Conservation (phyloP, 2,888 invertebrate genomes). For the Pollenia labialis region DNA sequence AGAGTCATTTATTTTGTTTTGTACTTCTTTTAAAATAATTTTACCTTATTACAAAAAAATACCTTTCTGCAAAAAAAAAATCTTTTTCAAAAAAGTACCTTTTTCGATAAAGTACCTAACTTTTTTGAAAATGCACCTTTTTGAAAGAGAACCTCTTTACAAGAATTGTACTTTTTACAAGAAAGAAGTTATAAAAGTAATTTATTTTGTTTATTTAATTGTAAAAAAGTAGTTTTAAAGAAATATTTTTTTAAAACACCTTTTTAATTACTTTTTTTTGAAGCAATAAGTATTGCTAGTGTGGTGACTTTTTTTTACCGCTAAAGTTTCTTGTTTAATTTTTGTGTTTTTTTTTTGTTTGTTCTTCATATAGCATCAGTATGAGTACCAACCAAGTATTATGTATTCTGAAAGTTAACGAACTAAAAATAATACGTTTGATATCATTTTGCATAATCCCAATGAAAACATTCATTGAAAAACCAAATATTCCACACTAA, state of each 20-base stretch:
- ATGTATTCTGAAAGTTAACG: constrained; percentile 82
- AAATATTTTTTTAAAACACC: too few species aligned
- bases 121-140: too few species aligned
- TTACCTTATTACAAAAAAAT: neutral
- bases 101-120: neutral
- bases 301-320: neutral
- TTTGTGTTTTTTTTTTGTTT: constrained; percentile 7
- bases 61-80: neutral
- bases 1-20: too few species aligned
- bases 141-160: too few species aligned
- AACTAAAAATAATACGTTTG: constrained; percentile 84
- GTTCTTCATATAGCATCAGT: constrained; percentile 3
- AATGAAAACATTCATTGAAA: constrained; percentile 66
- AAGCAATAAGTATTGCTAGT: neutral
- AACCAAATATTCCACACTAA: constrained; percentile 57
- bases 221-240: too few species aligned
- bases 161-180: too few species aligned
- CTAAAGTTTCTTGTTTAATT: constrained; percentile 26
- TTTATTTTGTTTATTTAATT: too few species aligned
- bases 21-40: neutral
- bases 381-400: constrained; percentile 72
- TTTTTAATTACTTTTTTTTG: too few species aligned
- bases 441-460: constrained; percentile 78
- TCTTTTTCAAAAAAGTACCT: neutral
- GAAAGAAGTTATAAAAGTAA: too few species aligned